Percentiles rank a stretch among this genome's conserved stretches.
phyloP scores from a whole-genome alignment of 2,888 invertebrate species.

The Lordiphosa andalusiaca region DNA sequence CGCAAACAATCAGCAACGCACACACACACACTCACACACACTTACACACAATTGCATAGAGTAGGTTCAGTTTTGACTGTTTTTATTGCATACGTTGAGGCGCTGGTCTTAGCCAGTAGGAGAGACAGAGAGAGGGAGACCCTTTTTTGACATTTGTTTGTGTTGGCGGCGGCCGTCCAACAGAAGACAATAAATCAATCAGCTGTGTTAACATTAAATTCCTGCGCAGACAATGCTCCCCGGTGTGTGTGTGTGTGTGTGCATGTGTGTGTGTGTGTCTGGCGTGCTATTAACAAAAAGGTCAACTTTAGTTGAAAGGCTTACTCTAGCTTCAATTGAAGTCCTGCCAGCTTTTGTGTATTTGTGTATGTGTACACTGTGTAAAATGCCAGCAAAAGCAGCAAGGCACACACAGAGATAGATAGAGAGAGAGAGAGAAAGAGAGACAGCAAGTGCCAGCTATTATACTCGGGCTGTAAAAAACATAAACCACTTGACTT shows the following conservation, averaged over 20 bases:
- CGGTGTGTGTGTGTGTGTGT: slow-evolving; percentile 23
- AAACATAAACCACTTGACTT: slow-evolving; percentile 47
- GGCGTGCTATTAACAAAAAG: slow-evolving; percentile 39
- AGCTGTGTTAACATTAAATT: slow-evolving; percentile 73
- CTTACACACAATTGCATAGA: slow-evolving; percentile 14
- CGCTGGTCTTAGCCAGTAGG: slow-evolving; percentile 44
- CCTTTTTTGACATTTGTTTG: slow-evolving; percentile 66
- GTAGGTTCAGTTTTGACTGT: slow-evolving; percentile 38
- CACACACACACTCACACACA: slow-evolving; percentile 23
- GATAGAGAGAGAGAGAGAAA: too few species aligned
- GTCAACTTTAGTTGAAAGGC: slow-evolving; percentile 38
- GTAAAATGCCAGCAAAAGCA: not conserved
- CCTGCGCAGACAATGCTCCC: slow-evolving; percentile 55
- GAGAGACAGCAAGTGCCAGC: slow-evolving; percentile 24
- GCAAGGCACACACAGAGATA: slow-evolving; percentile 5
- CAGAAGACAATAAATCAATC: slow-evolving; percentile 69
- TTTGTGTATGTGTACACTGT: slow-evolving; percentile 6
- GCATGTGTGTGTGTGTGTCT: slow-evolving; percentile 6
- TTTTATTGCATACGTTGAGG: slow-evolving; percentile 65
- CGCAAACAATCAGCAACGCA: slow-evolving; percentile 2
- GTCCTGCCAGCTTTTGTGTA: slow-evolving; percentile 14
- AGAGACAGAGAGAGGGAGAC: slow-evolving; percentile 7
- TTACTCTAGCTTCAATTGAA: slow-evolving; percentile 44
- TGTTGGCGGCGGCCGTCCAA: slow-evolving; percentile 55
- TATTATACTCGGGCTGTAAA: slow-evolving; percentile 54